Conservation (phyloP, 2,797 vertebrate species). For the Anolis apletophallus region DNA sequence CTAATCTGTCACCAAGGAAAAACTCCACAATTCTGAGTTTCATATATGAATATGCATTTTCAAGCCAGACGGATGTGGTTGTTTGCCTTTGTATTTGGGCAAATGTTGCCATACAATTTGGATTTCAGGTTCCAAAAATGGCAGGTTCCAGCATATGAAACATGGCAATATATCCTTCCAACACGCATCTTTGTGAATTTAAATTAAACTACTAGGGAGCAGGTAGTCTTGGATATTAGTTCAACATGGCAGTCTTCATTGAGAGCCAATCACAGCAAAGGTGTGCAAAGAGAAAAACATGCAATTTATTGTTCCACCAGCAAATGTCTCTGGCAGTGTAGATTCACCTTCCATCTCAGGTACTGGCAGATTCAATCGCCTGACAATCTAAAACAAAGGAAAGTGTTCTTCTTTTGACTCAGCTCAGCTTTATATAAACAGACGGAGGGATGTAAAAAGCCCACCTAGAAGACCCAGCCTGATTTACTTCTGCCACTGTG, state of each 20-base stretch:
- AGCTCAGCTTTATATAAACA: not conserved
- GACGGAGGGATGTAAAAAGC: not conserved
- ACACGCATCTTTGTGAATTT: not conserved
- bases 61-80: not conserved
- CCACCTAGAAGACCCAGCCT: not conserved
- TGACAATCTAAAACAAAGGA: not conserved
- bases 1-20: not conserved
- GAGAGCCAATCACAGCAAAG: not conserved
- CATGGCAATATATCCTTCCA: not conserved
- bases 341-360: not conserved
- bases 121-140: no score
- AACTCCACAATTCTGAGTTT: not conserved
- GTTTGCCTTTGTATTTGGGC: not conserved
- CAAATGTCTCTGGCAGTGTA: not conserved
- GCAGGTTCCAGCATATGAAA: not conserved
- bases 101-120: not conserved
- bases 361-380: not conserved
- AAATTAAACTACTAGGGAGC: no score
- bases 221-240: no score
- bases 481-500: not conserved
- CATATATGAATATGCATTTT: not conserved
- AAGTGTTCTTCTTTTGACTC: not conserved
- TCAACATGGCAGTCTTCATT: no score
- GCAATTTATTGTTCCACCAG: not conserved
- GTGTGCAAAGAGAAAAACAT: not conserved